Conservation (phyloP, 2,113 vertebrate genomes). For the Plecturocebus donacophilus region DNA sequence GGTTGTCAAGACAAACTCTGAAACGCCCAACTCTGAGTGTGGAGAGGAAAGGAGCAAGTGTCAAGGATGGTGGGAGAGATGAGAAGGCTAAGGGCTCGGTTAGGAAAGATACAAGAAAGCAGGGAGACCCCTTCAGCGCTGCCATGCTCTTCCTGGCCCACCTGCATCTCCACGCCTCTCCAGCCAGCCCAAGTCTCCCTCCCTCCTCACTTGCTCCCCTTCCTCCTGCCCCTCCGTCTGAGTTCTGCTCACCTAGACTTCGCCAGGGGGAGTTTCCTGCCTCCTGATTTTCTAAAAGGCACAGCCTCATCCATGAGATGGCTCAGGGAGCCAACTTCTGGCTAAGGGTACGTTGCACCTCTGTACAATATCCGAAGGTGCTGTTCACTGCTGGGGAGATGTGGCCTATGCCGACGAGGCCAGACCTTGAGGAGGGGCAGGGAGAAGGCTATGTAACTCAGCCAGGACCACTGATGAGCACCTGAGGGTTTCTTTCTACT, state of each 20-base stretch:
- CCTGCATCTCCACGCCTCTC: neutral
- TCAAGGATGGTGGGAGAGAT: neutral
- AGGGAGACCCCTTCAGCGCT: neutral
- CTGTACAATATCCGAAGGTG: too few relatives aligned
- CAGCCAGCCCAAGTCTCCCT: too few relatives aligned
- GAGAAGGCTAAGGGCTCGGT: neutral
- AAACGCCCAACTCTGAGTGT: neutral
- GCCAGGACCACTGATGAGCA: neutral
- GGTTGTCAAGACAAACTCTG: slow-evolving; percentile 35
- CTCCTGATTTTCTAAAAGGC: neutral
- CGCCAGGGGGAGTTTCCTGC: neutral
- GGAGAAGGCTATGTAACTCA: neutral
- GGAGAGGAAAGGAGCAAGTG: neutral
- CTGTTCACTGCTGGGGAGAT: neutral
- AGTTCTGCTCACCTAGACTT: neutral
- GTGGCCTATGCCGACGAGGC: neutral
- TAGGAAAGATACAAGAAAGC: neutral
- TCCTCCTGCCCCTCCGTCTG: neutral
- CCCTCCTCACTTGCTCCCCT: neutral
- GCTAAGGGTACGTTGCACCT: neutral
- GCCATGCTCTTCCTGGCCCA: too few relatives aligned
- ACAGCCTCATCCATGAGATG: neutral
- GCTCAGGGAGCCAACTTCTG: neutral
- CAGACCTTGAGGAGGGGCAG: neutral
- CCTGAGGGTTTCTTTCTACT: neutral